phyloP scores from a whole-genome alignment of 2,797 vertebrate genomes.

The Stomatorhinus walkeri region DNA sequence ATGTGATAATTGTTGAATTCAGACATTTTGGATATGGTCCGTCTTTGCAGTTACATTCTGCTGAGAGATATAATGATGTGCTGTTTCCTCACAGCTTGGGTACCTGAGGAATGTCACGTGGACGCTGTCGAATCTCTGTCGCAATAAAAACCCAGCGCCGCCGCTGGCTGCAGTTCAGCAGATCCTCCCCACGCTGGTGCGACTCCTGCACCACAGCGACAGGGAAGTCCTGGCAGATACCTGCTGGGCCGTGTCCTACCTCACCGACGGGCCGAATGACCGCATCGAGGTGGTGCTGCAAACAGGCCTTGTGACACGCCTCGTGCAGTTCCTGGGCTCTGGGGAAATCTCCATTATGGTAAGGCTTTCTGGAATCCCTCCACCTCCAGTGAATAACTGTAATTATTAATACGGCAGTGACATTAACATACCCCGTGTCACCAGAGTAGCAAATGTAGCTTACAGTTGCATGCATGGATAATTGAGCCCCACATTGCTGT shows the following conservation, averaged over 20 bases:
- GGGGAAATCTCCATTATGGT: slow-evolving; percentile 80
- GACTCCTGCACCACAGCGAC: slow-evolving; percentile 76
- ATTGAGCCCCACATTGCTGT: background rate
- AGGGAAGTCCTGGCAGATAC: slow-evolving; percentile 84
- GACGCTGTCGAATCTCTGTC: slow-evolving; percentile 95
- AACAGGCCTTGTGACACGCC: slow-evolving; percentile 70
- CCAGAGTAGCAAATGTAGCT: too few species aligned
- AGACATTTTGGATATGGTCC: background rate
- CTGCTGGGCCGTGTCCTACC: slow-evolving; percentile 91
- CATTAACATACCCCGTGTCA: too few species aligned
- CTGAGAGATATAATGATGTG: background rate
- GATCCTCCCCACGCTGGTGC: slow-evolving; percentile 77
- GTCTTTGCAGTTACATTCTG: background rate
- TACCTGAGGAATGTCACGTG: slow-evolving; percentile 91
- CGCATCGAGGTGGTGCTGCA: slow-evolving; percentile 87
- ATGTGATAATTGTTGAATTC: background rate
- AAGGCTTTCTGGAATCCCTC: slow-evolving; percentile 33
- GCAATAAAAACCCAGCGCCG: slow-evolving; percentile 92
- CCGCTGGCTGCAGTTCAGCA: slow-evolving; percentile 75
- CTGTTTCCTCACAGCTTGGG: slow-evolving; percentile 58
- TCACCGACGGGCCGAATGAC: slow-evolving; percentile 90
- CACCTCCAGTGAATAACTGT: background rate
- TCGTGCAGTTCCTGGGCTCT: slow-evolving; percentile 77
- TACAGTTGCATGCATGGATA: too few species aligned
- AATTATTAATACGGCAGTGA: background rate